Conservation (phyloP, 1,140 invertebrate species). For the Drosophila tristis region DNA sequence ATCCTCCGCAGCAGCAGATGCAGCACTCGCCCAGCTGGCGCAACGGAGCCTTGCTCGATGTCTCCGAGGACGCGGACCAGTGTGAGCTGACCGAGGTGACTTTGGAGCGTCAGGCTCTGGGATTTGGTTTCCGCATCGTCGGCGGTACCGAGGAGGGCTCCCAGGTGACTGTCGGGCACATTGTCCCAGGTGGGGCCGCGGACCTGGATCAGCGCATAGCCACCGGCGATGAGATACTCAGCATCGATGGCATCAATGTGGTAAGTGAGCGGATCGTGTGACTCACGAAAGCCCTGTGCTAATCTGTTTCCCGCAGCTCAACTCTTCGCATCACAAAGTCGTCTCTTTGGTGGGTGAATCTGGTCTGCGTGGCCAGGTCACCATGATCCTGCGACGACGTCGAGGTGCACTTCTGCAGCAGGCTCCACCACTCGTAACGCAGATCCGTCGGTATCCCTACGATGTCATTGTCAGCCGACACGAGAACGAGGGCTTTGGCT, state of each 20-base stretch:
- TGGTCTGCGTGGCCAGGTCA: conserved; percentile 90
- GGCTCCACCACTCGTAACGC: conserved; percentile 40
- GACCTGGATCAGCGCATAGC: conserved; percentile 93
- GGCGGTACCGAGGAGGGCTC: conserved; percentile 99
- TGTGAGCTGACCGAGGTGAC: conserved; percentile 92
- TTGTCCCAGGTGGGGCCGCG: conserved; percentile 96
- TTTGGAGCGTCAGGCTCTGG: conserved; percentile 91
- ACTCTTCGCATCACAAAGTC: conserved; percentile 94
- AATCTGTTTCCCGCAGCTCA: conserved; percentile 84
- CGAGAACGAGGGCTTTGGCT: conserved; percentile 99
- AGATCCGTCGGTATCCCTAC: conserved; percentile 87
- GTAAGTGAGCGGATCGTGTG: conserved; percentile 42
- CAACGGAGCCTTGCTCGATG: conserved; percentile 75
- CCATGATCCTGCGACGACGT: conserved; percentile 88
- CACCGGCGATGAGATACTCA: conserved; percentile 95
- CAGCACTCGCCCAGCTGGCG: conserved; percentile 70
- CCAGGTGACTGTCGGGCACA: conserved; percentile 97
- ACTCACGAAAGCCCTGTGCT: not conserved
- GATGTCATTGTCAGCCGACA: conserved; percentile 95
- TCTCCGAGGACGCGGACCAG: conserved; percentile 84
- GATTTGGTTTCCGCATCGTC: conserved; percentile 98
- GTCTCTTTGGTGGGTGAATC: conserved; percentile 95
- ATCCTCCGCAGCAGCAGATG: conserved; percentile 48
- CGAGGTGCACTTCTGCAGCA: conserved; percentile 76
- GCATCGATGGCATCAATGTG: conserved; percentile 93